Conservation (phyloP, 2,113 vertebrate species). For the Chlorodrepanis virens region DNA sequence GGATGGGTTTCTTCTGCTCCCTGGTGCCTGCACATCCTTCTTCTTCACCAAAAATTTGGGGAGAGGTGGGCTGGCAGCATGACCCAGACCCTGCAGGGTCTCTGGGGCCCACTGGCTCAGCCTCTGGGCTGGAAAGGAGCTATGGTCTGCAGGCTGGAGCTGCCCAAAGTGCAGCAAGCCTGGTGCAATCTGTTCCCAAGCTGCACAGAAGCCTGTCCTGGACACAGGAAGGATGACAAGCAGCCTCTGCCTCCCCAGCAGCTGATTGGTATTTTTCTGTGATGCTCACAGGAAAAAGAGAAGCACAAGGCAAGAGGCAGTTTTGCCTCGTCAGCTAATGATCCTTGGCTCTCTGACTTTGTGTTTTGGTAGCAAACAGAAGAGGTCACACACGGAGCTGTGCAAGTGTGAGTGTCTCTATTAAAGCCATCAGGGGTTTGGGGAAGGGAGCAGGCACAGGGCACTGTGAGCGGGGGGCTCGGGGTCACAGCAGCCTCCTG, state of each 20-base stretch:
- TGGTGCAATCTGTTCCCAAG: background rate
- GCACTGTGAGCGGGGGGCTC: background rate
- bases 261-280: background rate
- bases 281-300: background rate
- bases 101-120: background rate
- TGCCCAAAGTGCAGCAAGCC: background rate
- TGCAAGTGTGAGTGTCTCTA: background rate
- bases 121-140: background rate
- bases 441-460: background rate
- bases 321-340: constrained; percentile 39
- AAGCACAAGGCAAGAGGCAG: background rate
- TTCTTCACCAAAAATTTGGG: background rate
- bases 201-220: background rate
- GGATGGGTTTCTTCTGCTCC: background rate
- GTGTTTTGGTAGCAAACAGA: constrained; percentile 9
- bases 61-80: background rate
- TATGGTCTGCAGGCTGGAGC: background rate
- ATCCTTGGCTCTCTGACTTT: constrained; percentile 31
- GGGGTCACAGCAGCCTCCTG: background rate
- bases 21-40: background rate
- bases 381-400: constrained; percentile 35
- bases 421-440: background rate
- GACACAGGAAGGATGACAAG: background rate
- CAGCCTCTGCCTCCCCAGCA: background rate
- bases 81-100: background rate